phyloP scores from a whole-genome alignment of 2,888 invertebrate genomes.

The Drosophila hawaiiensis region DNA sequence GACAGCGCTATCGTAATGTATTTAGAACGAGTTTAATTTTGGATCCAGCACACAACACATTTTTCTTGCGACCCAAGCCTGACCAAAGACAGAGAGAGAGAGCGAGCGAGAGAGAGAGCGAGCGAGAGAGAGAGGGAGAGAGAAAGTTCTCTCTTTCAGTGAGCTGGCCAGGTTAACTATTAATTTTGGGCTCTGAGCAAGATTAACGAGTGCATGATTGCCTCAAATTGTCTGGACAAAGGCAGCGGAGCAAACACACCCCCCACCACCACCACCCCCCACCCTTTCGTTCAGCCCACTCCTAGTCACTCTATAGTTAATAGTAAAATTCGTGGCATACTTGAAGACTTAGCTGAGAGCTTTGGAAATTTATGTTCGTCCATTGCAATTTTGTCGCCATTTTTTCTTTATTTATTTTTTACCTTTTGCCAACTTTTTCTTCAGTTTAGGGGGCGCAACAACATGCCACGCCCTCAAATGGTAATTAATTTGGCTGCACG shows the following conservation, averaged over 20 bases:
- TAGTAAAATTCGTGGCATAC: conserved; percentile 66
- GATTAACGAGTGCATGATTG: conserved; percentile 84
- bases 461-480: conserved; percentile 11
- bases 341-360: conserved; percentile 47
- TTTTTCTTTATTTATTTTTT: conserved; percentile 12
- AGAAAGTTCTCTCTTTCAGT: background rate
- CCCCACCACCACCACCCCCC: background rate
- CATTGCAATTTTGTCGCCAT: conserved; percentile 66
- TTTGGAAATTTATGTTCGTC: conserved; percentile 54
- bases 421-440: background rate
- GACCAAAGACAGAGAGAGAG: conserved; percentile 15
- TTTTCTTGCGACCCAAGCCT: conserved; percentile 64
- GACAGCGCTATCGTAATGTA: conserved; percentile 67
- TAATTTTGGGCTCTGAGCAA: conserved; percentile 82
- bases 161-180: conserved; percentile 77
- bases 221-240: conserved; percentile 74
- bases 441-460: background rate
- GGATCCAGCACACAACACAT: conserved; percentile 70
- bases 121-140: background rate
- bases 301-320: conserved; percentile 39
- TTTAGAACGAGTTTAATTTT: conserved; percentile 80
- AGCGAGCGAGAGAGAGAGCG: no score
- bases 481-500: conserved; percentile 64
- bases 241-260: background rate
- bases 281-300: background rate